Evolutionary conservation across 2,797 vertebrate genomes (phyloP).

Genomic region (Crypturellus tataupa): DNA sequence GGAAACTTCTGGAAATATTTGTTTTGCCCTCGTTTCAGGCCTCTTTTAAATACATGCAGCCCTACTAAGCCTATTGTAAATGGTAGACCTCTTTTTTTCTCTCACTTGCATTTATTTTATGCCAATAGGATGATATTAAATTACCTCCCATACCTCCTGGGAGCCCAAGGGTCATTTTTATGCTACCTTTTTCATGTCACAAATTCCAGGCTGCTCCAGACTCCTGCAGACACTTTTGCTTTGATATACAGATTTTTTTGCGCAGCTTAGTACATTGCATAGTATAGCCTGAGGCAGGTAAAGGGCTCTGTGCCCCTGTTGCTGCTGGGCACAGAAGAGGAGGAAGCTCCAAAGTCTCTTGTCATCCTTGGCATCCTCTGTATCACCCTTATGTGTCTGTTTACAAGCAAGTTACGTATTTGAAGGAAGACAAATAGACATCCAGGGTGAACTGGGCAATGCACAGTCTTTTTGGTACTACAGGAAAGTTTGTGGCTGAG

Average conservation of each 20-base stretch:
- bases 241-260: background rate
- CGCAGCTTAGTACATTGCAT: background rate
- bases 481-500: background rate
- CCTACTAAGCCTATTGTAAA: conserved; percentile 41
- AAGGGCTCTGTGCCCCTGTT: background rate
- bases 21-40: conserved; percentile 13
- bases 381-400: background rate
- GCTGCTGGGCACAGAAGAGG: background rate
- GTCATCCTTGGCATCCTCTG: background rate
- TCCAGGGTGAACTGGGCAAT: background rate
- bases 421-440: background rate
- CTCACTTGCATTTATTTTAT: background rate
- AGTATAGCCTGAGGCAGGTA: background rate
- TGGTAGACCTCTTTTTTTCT: background rate
- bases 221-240: background rate
- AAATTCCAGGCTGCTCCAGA: background rate
- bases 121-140: conserved; percentile 50
- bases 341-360: background rate
- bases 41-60: conserved; percentile 41
- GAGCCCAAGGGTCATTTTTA: conserved; percentile 5
- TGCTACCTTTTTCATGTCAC: background rate
- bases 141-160: conserved; percentile 26
- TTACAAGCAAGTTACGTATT: background rate
- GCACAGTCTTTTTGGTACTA: background rate
- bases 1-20: conserved; percentile 50